Percentiles rank a stretch among this genome's conserved stretches.
Evolutionary conservation across 2,888 invertebrate species (phyloP).

Genomic region (Papilio elwesi): DNA sequence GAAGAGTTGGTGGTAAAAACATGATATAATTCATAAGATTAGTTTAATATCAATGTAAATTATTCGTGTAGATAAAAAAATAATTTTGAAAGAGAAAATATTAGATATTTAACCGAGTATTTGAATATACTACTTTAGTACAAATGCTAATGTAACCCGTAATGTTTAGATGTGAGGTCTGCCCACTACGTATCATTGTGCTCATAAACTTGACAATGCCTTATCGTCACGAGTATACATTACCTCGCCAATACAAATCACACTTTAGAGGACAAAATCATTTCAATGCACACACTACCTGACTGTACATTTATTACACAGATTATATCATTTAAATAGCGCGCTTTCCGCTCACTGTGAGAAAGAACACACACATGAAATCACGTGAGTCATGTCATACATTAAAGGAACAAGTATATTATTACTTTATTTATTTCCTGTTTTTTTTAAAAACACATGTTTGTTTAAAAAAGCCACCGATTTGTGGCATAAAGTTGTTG

Average conservation of each 20-base stretch:
- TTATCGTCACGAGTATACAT: constrained; percentile 43
- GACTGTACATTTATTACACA: constrained; percentile 6
- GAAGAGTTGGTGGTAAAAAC: too few species aligned
- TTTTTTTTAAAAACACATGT: background rate
- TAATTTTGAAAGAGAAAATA: too few species aligned
- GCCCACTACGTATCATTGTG: constrained; percentile 43
- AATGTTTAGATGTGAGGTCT: constrained; percentile 31
- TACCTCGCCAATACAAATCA: constrained; percentile 43
- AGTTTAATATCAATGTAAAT: too few species aligned
- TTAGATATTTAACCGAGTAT: too few species aligned
- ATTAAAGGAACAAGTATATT: background rate
- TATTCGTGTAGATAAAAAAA: too few species aligned
- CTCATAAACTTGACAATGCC: constrained; percentile 51
- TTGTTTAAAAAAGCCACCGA: too few species aligned
- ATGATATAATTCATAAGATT: too few species aligned
- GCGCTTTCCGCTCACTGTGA: background rate
- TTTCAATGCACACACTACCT: background rate
- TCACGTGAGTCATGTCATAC: too few species aligned
- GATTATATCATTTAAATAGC: background rate
- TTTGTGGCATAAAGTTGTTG: background rate
- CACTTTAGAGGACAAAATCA: constrained; percentile 45
- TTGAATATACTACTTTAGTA: background rate
- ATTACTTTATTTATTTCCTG: background rate
- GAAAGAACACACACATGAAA: background rate
- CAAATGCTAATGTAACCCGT: background rate